A percentile compares a stretch with the other conserved stretches of the same genome.
Conservation (phyloP, 2,888 invertebrate species). For the Charanyca ferruginea region DNA sequence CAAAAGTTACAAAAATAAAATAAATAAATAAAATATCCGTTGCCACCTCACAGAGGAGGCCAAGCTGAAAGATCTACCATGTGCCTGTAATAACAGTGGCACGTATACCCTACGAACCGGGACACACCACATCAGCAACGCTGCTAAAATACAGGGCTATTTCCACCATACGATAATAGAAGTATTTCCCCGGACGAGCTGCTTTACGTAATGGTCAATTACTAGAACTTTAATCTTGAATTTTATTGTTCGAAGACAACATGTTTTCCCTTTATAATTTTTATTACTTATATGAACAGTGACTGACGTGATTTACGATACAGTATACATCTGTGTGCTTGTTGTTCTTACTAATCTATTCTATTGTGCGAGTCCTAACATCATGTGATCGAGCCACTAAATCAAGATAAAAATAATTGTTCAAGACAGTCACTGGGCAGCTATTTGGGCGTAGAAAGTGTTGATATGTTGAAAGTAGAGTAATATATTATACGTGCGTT, state of each 20-base stretch:
- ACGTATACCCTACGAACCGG: too few species aligned
- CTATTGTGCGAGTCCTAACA: slow-evolving; percentile 13
- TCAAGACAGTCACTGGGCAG: slow-evolving; percentile 28
- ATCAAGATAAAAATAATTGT: slow-evolving; percentile 57
- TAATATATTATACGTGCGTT: slow-evolving; percentile 18
- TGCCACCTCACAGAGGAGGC: background rate
- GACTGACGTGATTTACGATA: slow-evolving; percentile 26
- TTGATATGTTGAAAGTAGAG: slow-evolving; percentile 26
- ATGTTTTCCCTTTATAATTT: slow-evolving; percentile 8
- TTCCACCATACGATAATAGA: background rate
- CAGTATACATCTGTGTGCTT: slow-evolving; percentile 16
- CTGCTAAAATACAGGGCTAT: too few species aligned
- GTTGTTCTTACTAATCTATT: too few species aligned
- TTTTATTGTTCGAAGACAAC: slow-evolving; percentile 5
- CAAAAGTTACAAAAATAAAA: too few species aligned
- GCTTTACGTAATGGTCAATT: background rate
- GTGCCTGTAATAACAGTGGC: background rate
- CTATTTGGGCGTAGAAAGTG: slow-evolving; percentile 33
- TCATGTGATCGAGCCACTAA: slow-evolving; percentile 54
- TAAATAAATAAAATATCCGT: too few species aligned
- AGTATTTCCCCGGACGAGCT: background rate
- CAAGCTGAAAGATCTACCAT: background rate
- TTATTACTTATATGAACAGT: slow-evolving; percentile 11
- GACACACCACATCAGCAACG: too few species aligned
- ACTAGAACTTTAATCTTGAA: background rate